Percentiles rank a stretch among this genome's conserved stretches.
phyloP scores from a whole-genome alignment of 1,140 invertebrate genomes.

The Agrilus planipennis region DNA sequence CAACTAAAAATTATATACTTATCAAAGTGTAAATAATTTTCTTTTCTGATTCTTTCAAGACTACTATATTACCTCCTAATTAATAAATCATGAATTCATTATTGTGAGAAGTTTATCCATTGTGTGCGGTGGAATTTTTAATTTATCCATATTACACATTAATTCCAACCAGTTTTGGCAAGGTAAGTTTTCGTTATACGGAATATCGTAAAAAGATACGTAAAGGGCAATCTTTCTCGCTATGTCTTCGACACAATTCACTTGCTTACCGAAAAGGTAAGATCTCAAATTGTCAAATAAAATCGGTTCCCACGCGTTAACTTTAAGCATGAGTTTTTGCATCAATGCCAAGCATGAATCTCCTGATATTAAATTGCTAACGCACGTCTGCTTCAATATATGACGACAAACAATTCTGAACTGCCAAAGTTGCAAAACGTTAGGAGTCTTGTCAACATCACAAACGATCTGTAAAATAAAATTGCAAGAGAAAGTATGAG shows the following conservation, averaged over 20 bases:
- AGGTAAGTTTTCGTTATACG: too few relatives aligned
- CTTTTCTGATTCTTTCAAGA: too few relatives aligned
- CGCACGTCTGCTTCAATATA: slow-evolving; percentile 26
- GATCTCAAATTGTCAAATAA: slow-evolving; percentile 36
- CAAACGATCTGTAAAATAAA: slow-evolving; percentile 35
- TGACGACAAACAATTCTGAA: slow-evolving; percentile 47
- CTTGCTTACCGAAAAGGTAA: slow-evolving; percentile 33
- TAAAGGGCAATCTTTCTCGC: slow-evolving; percentile 41
- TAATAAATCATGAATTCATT: too few relatives aligned
- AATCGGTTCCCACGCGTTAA: slow-evolving; percentile 44
- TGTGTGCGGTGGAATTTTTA: too few relatives aligned
- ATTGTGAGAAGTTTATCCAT: too few relatives aligned
- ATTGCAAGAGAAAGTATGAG: too few relatives aligned
- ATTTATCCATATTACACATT: too few relatives aligned
- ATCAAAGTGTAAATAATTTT: too few relatives aligned
- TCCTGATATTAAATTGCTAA: slow-evolving; percentile 32
- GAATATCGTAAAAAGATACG: slow-evolving; percentile 48
- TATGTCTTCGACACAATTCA: slow-evolving; percentile 25
- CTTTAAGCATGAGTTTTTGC: slow-evolving; percentile 39
- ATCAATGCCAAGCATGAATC: slow-evolving; percentile 44
- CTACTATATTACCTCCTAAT: too few relatives aligned
- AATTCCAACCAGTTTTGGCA: too few relatives aligned
- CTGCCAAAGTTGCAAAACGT: slow-evolving; percentile 49
- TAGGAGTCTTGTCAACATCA: slow-evolving; percentile 36
- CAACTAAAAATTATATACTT: too few relatives aligned